Base-by-base conservation (phyloP, 2,888 invertebrate species). In the Nephrotoma guestfalica region DNA sequence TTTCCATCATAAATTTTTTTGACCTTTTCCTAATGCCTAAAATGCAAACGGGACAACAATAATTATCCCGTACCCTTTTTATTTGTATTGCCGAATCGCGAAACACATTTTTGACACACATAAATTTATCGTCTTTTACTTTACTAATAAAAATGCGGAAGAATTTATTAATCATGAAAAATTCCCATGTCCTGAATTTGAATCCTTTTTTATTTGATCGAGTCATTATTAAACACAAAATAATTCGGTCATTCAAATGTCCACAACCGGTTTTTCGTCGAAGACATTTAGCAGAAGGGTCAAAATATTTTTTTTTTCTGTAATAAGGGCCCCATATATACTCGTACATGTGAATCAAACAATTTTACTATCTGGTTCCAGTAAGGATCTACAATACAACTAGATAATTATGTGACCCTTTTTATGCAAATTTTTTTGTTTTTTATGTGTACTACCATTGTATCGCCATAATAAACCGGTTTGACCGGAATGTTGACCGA, bases 401-500 rank as follows among this genome's bases (percentile, higher is more conserved):
- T 43, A 71, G 71, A 71, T 71, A 71, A 51, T 71, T 71, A 30
- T 71, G 71, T 71, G 71, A 71, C 84, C 84, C 42, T 84, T 84
- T 84, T 41, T 87, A 88, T 88, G 88, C 88, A 87, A 88, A 87
- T 87, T 87, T 87, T 30, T 30, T 30, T 30, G 3, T 71, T 45
- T 84, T 41, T 84, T 84, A 6, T 84, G 2, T 41, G n/a, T 84
- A 41, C 40, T 83, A 86, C 71, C 71, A 71, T 71, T 71, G 71
- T 71, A 30, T 30, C 18, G 71, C 71, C 85, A 87, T 87, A 84
- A 43, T 86, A 87, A 89, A 89, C 89, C 89, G 89, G 89, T 89
- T 88, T 89, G 89, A 89, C 89, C 89, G 88, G 89, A 88, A 88
- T 88, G 57, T 86, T 88, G 88, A 88, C 88, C 88, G 88, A 84